Percentiles rank a stretch among this genome's conserved stretches.
Conservation (phyloP, 1,140 invertebrate species). For the Cydia strobilella region DNA sequence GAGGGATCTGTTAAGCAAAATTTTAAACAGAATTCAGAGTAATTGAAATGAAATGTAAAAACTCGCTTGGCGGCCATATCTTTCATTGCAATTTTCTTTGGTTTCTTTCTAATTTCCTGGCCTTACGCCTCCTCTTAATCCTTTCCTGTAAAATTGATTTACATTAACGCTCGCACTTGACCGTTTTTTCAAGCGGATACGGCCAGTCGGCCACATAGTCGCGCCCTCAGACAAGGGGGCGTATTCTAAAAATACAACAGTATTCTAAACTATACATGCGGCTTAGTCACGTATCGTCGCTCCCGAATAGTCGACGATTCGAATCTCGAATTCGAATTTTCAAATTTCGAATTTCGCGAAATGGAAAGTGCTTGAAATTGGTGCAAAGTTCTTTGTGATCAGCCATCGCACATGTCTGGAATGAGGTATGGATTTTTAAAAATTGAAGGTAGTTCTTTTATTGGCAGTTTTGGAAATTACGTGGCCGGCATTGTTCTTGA, state of each 20-base stretch:
- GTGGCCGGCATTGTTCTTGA: conserved; percentile 35
- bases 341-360: conserved; percentile 35
- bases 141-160: neutral
- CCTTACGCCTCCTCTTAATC: neutral
- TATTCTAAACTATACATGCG: conserved; percentile 57
- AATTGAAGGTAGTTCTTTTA: neutral
- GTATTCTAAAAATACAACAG: conserved; percentile 72
- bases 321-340: conserved; percentile 45
- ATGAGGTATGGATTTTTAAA: conserved; percentile 7
- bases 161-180: conserved; percentile 9
- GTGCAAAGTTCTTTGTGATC: conserved; percentile 13
- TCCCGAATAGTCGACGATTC: conserved; percentile 46
- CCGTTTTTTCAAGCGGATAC: conserved; percentile 6
- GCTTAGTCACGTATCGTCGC: conserved; percentile 54
- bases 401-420: neutral
- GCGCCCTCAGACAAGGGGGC: conserved; percentile 57
- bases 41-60: no score
- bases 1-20: no score
- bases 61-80: no score
- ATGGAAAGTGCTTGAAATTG: conserved; percentile 42
- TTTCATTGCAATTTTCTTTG: no score
- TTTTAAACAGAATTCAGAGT: no score
- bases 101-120: no score
- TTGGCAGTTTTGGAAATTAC: conserved; percentile 20
- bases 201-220: neutral